phyloP scores from a whole-genome alignment of 2,113 vertebrate genomes.

The Labeo catla region DNA sequence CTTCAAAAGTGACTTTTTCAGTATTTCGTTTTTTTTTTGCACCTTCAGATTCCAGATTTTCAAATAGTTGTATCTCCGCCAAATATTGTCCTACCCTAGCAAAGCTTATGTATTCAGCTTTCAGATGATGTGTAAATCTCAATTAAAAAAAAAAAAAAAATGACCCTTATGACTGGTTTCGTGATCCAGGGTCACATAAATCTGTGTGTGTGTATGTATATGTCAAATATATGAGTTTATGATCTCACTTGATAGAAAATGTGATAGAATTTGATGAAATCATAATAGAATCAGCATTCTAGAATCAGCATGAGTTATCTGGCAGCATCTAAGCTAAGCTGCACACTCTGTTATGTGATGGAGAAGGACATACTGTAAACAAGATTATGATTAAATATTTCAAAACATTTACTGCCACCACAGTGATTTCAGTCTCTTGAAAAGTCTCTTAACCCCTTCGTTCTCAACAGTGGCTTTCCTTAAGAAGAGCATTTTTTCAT shows the following conservation, averaged over 20 bases:
- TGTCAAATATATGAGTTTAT: neutral
- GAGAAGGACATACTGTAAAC: neutral
- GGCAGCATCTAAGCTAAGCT: neutral
- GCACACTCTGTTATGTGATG: neutral
- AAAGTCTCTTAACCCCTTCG: neutral
- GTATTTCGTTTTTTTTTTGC: no score
- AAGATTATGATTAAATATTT: constrained; percentile 25
- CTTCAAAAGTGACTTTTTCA: no score
- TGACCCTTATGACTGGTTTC: no score
- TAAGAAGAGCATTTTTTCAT: neutral
- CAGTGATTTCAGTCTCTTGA: constrained; percentile 7
- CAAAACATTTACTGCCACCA: neutral
- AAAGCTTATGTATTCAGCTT: no score
- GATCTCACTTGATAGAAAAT: neutral
- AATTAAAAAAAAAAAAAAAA: no score
- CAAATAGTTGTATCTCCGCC: no score
- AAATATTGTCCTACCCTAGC: no score
- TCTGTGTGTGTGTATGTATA: no score
- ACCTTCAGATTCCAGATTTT: no score
- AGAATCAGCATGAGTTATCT: neutral
- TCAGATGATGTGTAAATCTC: no score
- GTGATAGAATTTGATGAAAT: neutral
- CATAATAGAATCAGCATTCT: neutral
- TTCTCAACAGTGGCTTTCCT: neutral
- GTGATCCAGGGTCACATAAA: no score